Base-by-base conservation (phyloP, 2,888 invertebrate species). In the Hirudinaria manillensis region DNA sequence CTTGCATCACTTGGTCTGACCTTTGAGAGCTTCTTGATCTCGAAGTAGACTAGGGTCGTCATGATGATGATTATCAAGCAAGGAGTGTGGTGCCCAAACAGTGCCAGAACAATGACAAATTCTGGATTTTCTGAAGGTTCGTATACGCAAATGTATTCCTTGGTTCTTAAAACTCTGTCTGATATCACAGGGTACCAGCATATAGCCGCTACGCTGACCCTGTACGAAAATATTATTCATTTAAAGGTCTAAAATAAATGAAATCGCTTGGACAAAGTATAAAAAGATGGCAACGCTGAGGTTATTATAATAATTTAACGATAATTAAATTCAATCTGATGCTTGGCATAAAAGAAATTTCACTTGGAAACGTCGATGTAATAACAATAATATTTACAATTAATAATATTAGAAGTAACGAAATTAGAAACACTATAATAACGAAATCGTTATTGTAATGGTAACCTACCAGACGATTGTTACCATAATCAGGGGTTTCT, bases 41-140 rank as follows among this genome's bases (percentile, higher is more conserved):
- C 80, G 7, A 80, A 53, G 67, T 79, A 80, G 7, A 83, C 82
- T 70, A 79, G 78, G 70, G 81, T 36, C 76, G 82, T 83, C 76
- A 81, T 82, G 77, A 80, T 78, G 24, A 83, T 75, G 75, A 83
- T 81, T 65, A 82, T 66, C 16, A 77, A 13, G 65, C 81, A 82
- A 0, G 83, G 81, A 16, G 79, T 77, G 77, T 83, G 83, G 76
- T 83, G 83, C 0, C 83, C 83, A 16, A 83, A 74, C 3, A 81
- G 77, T 24, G 83, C 83, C 1, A 83, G 79, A 65, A 83, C 79
- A 32, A 82, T 77, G n/a, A 83, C 83, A 71, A 82, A 83, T 72
- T 82, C 81, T 3, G 74, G 75, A 79, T 83, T 83, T 51, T 81
- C 77, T 10, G 81, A 80, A 7, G 83, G 83, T 67, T 82, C 82